Conservation (phyloP, 2,113 vertebrate species). For the Bufo gargarizans region DNA sequence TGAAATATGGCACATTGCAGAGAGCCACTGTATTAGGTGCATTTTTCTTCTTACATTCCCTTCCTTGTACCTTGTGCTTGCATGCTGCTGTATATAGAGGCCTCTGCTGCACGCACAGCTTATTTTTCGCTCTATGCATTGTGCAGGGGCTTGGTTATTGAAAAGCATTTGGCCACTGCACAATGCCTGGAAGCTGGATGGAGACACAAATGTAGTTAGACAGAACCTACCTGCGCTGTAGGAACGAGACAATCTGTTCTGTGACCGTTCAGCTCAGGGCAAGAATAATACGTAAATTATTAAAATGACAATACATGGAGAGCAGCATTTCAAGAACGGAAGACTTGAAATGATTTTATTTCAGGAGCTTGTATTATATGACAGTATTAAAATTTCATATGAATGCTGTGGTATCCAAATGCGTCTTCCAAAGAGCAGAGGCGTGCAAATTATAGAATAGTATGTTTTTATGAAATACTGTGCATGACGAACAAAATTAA, state of each 20-base stretch:
- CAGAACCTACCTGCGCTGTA: conserved; percentile 12
- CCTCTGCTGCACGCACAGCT: neutral
- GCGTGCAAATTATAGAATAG: neutral
- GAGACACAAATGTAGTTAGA: conserved; percentile 50
- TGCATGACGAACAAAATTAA: neutral
- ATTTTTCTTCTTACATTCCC: neutral
- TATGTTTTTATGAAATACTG: neutral
- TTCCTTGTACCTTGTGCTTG: neutral
- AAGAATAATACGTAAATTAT: conserved; percentile 44
- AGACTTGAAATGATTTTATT: conserved; percentile 4
- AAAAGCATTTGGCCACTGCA: conserved; percentile 28
- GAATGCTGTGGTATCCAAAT: neutral
- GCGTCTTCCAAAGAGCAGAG: neutral
- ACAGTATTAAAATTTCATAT: neutral
- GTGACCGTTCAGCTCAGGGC: conserved; percentile 41
- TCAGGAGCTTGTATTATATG: neutral
- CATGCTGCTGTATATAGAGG: neutral
- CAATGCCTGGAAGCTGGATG: conserved; percentile 26
- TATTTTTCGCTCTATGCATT: neutral
- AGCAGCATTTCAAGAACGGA: conserved; percentile 22
- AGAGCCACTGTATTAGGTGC: neutral
- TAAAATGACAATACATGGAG: conserved; percentile 45
- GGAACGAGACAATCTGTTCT: conserved; percentile 49
- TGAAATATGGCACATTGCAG: neutral
- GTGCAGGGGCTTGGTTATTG: neutral